Evolutionary conservation across 2,113 vertebrate species (phyloP), one percentile per base, ranked within the genome.

Genomic region (Strigops habroptila): DNA sequence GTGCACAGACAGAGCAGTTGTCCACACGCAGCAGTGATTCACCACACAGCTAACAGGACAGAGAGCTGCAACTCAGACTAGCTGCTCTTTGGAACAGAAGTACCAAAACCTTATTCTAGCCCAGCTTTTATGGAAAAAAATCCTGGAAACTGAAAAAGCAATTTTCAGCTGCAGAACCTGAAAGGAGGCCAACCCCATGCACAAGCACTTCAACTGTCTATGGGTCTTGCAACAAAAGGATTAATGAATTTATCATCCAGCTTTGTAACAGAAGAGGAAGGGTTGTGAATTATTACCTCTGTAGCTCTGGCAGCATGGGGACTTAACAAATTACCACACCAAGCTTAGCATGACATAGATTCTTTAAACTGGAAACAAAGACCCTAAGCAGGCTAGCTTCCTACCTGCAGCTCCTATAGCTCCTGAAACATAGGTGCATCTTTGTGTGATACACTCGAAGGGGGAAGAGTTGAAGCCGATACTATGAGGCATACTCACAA

Each of bases 261-360:
- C 55, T 83, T 49, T 7, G 6, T 15, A 57, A 27, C 5, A 30
- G 10, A 31, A 92, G 16, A 35, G 46, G 30, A 69, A 30, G 1
- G 31, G 23, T 39, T 0, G 0, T 15, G 10, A 62, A 41, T 35
- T 48, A 43, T n/a, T 23, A 55, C 11, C 30, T 76, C 64, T 37
- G 21, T 10, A 48, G 15, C 51, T 46, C 6, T 17, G 18, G 18
- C 9, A 69, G 64, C 28, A 43, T 0, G 10, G 17, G 28, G 44
- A 60, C 22, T 19, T 49, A 24, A 33, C 0, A 86, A 68, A 44
- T 25, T 18, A 71, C 23, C 43, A 49, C 16, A 79, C 3, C 28
- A 49, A 35, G 14, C 31, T 46, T 1, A 70, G 52, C 14, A 53
- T 1, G 3, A 75, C 7, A 46, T 4, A 3, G 6, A 4, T 6